These are phyloP conservation scores for Ardeotis arabs DNA, from an alignment of 2,113 vertebrate genomes.

Conservation along the genomic window DNA sequence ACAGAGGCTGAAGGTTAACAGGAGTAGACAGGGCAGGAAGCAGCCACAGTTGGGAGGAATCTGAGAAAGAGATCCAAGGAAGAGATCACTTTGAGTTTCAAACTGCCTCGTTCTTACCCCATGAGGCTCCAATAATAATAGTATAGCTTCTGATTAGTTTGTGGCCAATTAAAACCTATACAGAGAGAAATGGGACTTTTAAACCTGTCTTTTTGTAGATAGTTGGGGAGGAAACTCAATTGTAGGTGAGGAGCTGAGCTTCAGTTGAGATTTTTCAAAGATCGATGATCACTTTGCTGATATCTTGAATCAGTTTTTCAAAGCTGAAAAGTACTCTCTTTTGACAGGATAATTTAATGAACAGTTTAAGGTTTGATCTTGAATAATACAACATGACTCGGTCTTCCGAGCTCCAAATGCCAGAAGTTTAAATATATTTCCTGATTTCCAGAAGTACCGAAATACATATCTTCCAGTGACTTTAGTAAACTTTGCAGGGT, in stretches of 20 bases:
- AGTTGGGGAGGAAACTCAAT: not conserved
- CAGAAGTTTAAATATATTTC: not conserved
- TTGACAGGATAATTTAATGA: not conserved
- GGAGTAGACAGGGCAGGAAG: slow-evolving; percentile 42
- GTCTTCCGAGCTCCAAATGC: not conserved
- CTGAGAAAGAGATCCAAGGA: not conserved
- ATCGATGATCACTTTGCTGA: not conserved
- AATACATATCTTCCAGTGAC: not conserved
- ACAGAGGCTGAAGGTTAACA: slow-evolving; percentile 11
- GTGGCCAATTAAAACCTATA: not conserved
- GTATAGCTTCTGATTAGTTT: not conserved
- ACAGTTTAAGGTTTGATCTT: not conserved
- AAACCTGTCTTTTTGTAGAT: not conserved
- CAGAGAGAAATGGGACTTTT: not conserved
- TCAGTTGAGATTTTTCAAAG: not conserved
- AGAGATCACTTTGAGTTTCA: slow-evolving; percentile 1
- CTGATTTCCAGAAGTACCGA: not conserved
- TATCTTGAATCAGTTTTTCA: not conserved
- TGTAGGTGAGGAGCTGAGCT: not conserved
- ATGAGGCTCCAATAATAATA: not conserved
- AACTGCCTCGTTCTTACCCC: not conserved
- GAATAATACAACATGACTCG: not conserved
- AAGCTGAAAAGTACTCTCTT: not conserved
- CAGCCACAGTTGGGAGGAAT: slow-evolving; percentile 17
- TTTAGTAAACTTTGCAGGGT: not conserved